Conservation (phyloP, 2,888 invertebrate species). For the Brachylomia viminalis region DNA sequence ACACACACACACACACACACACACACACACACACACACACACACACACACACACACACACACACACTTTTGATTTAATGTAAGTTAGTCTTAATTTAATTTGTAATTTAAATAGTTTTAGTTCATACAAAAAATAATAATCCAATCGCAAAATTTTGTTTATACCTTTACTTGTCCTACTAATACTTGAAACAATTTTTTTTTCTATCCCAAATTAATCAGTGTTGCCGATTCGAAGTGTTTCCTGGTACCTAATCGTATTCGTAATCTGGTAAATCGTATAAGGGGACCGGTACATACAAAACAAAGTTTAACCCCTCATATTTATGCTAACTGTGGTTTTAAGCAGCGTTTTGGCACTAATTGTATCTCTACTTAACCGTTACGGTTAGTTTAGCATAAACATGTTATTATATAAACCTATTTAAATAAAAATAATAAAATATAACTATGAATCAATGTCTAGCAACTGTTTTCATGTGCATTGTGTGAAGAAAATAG, state of each 20-base stretch:
- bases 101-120: too few species aligned
- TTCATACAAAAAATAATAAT: too few species aligned
- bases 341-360: background rate
- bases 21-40: too few species aligned
- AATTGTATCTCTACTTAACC: constrained; percentile 4
- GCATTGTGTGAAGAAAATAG: constrained; percentile 24
- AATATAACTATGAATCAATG: constrained; percentile 25
- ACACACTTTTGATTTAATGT: too few species aligned
- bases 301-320: constrained; percentile 7
- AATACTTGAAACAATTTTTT: too few species aligned
- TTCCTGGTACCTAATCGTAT: background rate
- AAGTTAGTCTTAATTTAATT: too few species aligned
- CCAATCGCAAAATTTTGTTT: too few species aligned
- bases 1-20: too few species aligned
- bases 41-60: too few species aligned
- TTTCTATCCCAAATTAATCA: background rate
- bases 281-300: background rate
- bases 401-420: background rate
- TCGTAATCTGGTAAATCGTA: background rate
- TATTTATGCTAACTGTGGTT: background rate
- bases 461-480: constrained; percentile 5
- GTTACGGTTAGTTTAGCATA: constrained; percentile 6
- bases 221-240: background rate
- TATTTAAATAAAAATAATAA: constrained; percentile 19
- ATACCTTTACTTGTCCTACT: too few species aligned